Base-by-base conservation (phyloP, 2,113 vertebrate genomes). In the Esox niger region DNA sequence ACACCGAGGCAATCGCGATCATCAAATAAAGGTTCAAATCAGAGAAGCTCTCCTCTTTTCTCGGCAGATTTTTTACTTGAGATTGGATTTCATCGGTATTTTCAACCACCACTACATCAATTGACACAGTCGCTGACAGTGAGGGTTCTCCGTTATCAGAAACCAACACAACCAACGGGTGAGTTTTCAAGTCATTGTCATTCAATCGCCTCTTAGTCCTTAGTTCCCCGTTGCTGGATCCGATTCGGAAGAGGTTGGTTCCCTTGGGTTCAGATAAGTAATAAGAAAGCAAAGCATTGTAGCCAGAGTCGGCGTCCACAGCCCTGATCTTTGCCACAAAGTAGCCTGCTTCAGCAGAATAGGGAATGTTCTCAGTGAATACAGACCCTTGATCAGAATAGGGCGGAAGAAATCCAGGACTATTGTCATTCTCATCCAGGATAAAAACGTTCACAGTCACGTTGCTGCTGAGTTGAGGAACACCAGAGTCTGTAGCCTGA, bases 351-450 rank as follows among this genome's bases (percentile, higher is more conserved):
- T 92, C 88, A 69, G 91, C 91, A 82, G 90, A 90, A 67, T 88
- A 84, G 26, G 92, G 86, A 67, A 94, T 90, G 31, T 60, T 81
- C 81, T 94, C 93, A 89, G 84, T 6, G 79, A 88, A 66, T 86
- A 5, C 0, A 75, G 92, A 74, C 47, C 90, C 92, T 0, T 91
- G 91, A 62, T 84, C 87, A 78, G 84, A 84, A 68, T 66, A 83
- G 1, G 92, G 93, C 31, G 91, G 87, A 9, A 94, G 83, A 74
- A 96, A 88, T 15, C 83, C 26, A 0, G 93, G 94, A 52, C 81
- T 87, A 20, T 93, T 95, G 84, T 94, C 93, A 62, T 95, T 95
- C 73, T 88, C 88, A 73, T 95, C 95, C 26, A 90, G 68, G 33
- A 96, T 90, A 38, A 91, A 92, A 75, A 96, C 78, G 57, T 91